These are phyloP conservation scores for Teleogryllus oceanicus DNA, from an alignment of 2,888 invertebrate species.

Conservation along the genomic window DNA sequence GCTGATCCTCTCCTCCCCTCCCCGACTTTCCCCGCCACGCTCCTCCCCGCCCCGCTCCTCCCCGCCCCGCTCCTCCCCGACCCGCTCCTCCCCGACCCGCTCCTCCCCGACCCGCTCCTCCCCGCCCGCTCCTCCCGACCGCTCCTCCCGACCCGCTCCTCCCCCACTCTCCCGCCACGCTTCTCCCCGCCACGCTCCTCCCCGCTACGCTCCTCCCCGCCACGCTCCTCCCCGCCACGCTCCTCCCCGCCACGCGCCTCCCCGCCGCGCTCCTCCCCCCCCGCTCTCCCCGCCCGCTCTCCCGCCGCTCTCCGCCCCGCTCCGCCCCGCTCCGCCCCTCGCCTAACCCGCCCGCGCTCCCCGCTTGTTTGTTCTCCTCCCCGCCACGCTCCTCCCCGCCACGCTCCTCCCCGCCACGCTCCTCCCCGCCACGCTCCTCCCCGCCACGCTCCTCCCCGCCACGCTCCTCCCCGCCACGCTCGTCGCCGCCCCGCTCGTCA, in stretches of 20 bases:
- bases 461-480: not conserved
- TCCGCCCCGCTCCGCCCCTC: not conserved
- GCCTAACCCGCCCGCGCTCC: not conserved
- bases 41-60: too few relatives aligned
- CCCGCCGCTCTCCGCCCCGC: not conserved
- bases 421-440: not conserved
- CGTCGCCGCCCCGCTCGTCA: too few relatives aligned
- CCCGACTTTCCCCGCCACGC: too few relatives aligned
- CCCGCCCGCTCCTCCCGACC: too few relatives aligned
- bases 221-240: not conserved
- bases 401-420: not conserved
- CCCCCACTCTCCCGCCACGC: too few relatives aligned
- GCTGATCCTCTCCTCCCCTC: too few relatives aligned
- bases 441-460: not conserved
- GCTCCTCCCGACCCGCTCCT: too few relatives aligned
- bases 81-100: too few relatives aligned
- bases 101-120: too few relatives aligned
- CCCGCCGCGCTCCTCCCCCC: not conserved
- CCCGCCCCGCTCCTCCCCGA: too few relatives aligned
- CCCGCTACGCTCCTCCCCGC: too few relatives aligned
- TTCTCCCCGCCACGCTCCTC: too few relatives aligned
- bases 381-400: not conserved
- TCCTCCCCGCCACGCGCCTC: not conserved
- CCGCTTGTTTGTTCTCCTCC: not conserved
- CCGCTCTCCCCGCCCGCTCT: not conserved